These are phyloP conservation scores for Caenorhabditis tropicalis DNA, from an alignment of 1,140 invertebrate genomes.

Conservation along the genomic window DNA sequence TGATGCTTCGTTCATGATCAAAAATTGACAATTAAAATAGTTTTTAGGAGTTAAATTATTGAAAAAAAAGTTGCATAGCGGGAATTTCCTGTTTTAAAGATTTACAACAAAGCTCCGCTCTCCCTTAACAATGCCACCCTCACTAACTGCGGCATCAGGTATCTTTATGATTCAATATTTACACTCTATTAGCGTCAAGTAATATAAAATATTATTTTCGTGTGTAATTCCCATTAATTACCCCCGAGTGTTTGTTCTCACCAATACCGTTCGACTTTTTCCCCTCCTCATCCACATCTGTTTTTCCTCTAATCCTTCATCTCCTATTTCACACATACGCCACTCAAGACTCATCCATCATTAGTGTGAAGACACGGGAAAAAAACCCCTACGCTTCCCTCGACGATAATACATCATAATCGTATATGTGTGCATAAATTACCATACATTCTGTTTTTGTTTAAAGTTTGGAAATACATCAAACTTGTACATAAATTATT, in stretches of 20 bases:
- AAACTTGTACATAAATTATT: slow-evolving; percentile 4
- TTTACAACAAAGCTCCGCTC: too few relatives aligned
- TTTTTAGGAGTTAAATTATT: too few relatives aligned
- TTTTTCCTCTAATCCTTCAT: slow-evolving; percentile 24
- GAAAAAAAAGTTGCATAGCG: too few relatives aligned
- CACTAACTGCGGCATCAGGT: neutral
- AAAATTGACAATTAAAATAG: too few relatives aligned
- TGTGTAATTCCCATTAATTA: neutral
- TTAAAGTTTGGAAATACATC: too few relatives aligned
- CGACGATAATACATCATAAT: slow-evolving; percentile 23
- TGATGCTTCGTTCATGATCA: too few relatives aligned
- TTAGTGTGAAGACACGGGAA: slow-evolving; percentile 26
- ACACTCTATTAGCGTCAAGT: too few relatives aligned
- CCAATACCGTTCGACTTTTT: neutral
- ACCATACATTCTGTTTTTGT: too few relatives aligned
- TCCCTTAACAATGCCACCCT: too few relatives aligned
- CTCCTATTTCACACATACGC: slow-evolving; percentile 40
- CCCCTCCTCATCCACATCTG: neutral
- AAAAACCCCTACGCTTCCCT: neutral
- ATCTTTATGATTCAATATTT: neutral
- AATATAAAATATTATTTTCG: neutral
- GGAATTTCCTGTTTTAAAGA: too few relatives aligned
- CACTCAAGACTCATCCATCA: slow-evolving; percentile 36
- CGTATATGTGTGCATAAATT: neutral
- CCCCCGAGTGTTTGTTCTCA: neutral